Evolutionary conservation across 2,113 vertebrate species (phyloP).

Genomic region (Andinoacara biseriatus): DNA sequence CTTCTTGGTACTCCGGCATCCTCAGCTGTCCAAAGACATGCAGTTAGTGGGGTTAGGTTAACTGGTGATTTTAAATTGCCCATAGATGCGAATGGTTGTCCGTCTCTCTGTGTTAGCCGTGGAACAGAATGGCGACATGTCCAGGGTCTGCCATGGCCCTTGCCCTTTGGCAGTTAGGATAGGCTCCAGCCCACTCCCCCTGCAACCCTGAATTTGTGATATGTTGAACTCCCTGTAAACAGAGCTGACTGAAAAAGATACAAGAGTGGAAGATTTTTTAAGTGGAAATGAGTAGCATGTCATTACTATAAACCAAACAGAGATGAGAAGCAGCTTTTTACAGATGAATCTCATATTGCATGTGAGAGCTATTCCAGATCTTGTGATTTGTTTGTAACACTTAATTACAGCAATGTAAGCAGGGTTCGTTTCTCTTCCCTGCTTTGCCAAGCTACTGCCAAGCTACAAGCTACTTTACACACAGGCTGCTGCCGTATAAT

Average conservation of each 20-base stretch:
- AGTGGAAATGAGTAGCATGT: conserved; percentile 15
- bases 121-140: too few relatives aligned
- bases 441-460: conserved; percentile 29
- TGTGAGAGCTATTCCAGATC: conserved; percentile 8
- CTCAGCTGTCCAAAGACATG: too few relatives aligned
- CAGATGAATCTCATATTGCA: background rate
- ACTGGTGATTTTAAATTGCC: too few relatives aligned
- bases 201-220: background rate
- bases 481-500: conserved; percentile 23
- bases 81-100: too few relatives aligned
- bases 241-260: background rate
- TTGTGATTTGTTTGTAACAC: conserved; percentile 21
- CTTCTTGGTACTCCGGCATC: too few relatives aligned
- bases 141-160: too few relatives aligned
- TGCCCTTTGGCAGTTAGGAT: too few relatives aligned
- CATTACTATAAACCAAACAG: background rate
- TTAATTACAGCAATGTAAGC: background rate
- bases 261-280: background rate
- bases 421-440: background rate
- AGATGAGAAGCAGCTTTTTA: conserved; percentile 22
- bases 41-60: too few relatives aligned
- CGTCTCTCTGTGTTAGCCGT: too few relatives aligned
- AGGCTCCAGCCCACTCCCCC: too few relatives aligned
- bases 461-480: conserved; percentile 24
- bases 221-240: background rate